phyloP scores from a whole-genome alignment of 2,888 invertebrate genomes.

The Dryobota labecula region DNA sequence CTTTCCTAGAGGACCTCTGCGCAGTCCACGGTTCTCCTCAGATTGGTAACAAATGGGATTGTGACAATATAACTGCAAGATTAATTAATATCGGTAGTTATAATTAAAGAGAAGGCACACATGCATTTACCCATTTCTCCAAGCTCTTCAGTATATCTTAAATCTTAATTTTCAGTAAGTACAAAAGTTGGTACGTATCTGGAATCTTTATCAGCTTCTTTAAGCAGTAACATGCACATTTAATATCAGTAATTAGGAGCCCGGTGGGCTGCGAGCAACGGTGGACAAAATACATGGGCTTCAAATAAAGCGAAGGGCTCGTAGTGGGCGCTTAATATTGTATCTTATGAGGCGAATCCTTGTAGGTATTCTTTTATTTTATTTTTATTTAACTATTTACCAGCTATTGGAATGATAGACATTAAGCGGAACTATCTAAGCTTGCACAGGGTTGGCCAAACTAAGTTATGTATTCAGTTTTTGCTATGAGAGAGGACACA shows the following conservation, averaged over 20 bases:
- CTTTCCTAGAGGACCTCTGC: background rate
- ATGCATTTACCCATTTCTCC: background rate
- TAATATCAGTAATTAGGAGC: slow-evolving; percentile 38
- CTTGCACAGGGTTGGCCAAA: too few species aligned
- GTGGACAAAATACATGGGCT: slow-evolving; percentile 14
- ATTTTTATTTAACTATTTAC: background rate
- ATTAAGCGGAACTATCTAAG: too few species aligned
- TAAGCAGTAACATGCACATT: slow-evolving; percentile 29
- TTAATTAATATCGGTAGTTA: background rate
- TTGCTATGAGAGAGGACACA: too few species aligned
- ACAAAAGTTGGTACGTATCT: slow-evolving; percentile 17
- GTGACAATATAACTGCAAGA: background rate
- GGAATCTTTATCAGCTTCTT: slow-evolving; percentile 24
- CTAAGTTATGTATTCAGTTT: too few species aligned
- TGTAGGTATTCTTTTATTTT: slow-evolving; percentile 1
- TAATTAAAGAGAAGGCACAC: background rate
- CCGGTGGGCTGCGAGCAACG: slow-evolving; percentile 4
- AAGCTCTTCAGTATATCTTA: slow-evolving; percentile 16
- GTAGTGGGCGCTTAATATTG: slow-evolving; percentile 12
- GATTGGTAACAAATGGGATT: too few species aligned
- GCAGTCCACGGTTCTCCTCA: background rate
- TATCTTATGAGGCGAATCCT: background rate
- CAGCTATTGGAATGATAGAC: background rate
- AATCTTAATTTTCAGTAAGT: slow-evolving; percentile 20
- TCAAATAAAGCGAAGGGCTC: background rate